Evolutionary conservation across 2,113 vertebrate species (phyloP).

Genomic region (Engraulis encrasicolus): DNA sequence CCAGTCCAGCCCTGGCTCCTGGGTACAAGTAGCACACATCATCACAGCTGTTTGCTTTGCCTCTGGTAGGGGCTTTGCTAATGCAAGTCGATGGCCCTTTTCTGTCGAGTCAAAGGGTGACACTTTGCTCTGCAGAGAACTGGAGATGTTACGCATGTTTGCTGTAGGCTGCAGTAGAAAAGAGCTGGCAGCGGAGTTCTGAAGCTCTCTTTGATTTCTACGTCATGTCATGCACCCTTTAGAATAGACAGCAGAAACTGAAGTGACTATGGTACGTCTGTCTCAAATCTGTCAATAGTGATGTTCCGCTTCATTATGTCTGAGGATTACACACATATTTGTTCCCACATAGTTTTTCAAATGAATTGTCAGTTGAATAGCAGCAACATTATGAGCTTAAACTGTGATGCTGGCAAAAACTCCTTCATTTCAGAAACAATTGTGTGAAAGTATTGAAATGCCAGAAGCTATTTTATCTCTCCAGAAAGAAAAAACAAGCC

Average conservation of each 20-base stretch:
- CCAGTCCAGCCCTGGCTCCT: no score
- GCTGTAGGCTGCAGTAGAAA: background rate
- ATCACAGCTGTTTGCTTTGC: background rate
- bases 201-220: background rate
- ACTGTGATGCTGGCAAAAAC: background rate
- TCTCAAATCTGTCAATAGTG: background rate
- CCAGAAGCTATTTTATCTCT: background rate
- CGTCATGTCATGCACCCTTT: background rate
- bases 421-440: background rate
- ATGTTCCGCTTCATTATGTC: background rate
- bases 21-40: background rate
- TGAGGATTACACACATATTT: background rate
- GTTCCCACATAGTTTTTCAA: background rate
- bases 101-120: background rate
- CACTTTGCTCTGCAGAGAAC: background rate
- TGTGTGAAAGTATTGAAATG: background rate
- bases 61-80: constrained; percentile 30
- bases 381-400: background rate
- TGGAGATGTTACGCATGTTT: background rate
- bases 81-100: constrained; percentile 23
- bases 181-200: no score
- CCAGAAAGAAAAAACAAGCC: background rate
- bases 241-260: background rate
- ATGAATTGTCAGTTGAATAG: background rate
- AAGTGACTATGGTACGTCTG: background rate